phyloP scores from a whole-genome alignment of 2,113 vertebrate species.

The Pycnonotus jocosus region DNA sequence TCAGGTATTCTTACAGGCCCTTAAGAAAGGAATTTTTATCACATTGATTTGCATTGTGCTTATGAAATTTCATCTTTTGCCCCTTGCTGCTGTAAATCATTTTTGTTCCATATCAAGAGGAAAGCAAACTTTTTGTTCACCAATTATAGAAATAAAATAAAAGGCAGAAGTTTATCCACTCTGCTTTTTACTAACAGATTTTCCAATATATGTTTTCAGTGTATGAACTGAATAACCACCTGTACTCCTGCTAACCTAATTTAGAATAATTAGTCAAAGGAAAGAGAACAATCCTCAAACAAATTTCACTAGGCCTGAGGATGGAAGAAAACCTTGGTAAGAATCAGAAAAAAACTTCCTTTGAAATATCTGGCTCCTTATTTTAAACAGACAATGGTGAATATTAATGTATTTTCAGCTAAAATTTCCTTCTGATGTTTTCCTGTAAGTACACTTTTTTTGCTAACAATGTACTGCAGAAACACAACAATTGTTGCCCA shows the following conservation, averaged over 20 bases:
- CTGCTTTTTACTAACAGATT: slow-evolving; percentile 18
- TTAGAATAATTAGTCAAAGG: neutral
- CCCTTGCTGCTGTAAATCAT: neutral
- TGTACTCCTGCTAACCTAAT: neutral
- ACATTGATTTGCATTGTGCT: neutral
- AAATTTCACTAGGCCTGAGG: neutral
- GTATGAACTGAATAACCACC: neutral
- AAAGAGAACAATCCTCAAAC: neutral
- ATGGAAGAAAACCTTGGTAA: neutral
- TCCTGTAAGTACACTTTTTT: neutral
- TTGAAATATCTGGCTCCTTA: neutral
- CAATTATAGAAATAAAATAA: neutral
- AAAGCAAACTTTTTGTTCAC: neutral
- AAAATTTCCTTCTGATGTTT: slow-evolving; percentile 15
- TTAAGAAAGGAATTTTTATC: neutral
- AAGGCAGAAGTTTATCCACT: neutral
- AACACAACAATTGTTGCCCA: slow-evolving; percentile 36
- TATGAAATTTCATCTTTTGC: neutral
- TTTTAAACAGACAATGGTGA: neutral
- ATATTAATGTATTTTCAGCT: neutral
- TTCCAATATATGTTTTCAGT: slow-evolving; percentile 24
- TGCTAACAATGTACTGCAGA: slow-evolving; percentile 40
- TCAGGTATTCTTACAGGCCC: neutral
- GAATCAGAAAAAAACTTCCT: neutral
- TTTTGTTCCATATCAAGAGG: neutral